These are phyloP conservation scores for Tympanuchus pallidicinctus DNA, from an alignment of 2,113 vertebrate genomes.

Conservation along the genomic window DNA sequence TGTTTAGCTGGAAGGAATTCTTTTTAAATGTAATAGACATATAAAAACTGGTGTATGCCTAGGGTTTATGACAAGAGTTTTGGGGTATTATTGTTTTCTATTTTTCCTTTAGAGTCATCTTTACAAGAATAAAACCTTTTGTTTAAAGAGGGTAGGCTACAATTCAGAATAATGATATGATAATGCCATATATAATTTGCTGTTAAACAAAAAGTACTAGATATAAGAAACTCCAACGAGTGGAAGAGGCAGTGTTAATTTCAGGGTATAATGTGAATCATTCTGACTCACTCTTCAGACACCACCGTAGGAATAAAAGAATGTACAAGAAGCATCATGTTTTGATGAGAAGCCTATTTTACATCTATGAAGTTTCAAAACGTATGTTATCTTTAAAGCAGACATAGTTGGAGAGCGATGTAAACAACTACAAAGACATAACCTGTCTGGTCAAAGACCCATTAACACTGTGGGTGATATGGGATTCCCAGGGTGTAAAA, in stretches of 20 bases:
- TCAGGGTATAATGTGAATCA: neutral
- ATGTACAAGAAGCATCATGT: neutral
- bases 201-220: neutral
- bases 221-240: neutral
- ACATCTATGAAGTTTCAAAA: neutral
- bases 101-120: neutral
- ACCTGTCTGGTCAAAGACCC: neutral
- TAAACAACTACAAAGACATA: neutral
- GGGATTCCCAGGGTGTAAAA: neutral
- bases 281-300: slow-evolving; percentile 24
- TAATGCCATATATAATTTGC: neutral
- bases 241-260: neutral
- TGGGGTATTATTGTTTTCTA: neutral
- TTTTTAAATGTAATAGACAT: neutral
- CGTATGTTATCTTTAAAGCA: slow-evolving; percentile 26
- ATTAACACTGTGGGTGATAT: neutral
- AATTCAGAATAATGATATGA: neutral
- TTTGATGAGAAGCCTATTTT: neutral
- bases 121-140: neutral
- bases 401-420: slow-evolving; percentile 1
- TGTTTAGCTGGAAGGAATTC: neutral
- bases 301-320: neutral
- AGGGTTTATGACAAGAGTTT: neutral
- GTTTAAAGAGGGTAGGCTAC: neutral
- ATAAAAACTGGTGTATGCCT: neutral